Evolutionary conservation across 1,140 invertebrate species (phyloP), one percentile per base, ranked within the genome.

Genomic region (Hesperophylax magnus): DNA sequence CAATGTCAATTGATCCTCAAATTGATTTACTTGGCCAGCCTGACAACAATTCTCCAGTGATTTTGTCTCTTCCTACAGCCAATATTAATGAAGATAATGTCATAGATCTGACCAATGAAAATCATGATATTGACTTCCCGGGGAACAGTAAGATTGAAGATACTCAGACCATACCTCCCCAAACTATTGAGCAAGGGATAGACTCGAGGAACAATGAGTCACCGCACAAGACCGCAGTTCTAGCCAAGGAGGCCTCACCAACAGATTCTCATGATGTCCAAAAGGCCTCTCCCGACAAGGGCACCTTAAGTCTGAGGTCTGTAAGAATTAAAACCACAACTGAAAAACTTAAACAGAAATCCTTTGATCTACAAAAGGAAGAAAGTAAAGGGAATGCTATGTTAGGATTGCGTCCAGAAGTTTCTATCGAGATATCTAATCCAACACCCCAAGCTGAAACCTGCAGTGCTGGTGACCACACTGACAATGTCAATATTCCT

Each of bases 311-410:
- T 71, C 27, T 83, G 39, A 65, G 77, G 65, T 39, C 82, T n/a
- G 77, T 81, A 22, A 18, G 77, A 31, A 81, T 81, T 9, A 83
- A 81, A 76, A 81, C 82, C 8, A 11, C 72, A 4, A 81, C 9
- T 54, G 79, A 77, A 53, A 83, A 83, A 71, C 76, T 20, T 39
- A 53, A 24, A 74, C 47, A 54, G 17, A 74, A 74, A 24, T 54
- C 71, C 27, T 39, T 69, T 17, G 65, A 69, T 52, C 20, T 34
- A 39, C 65, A 69, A 47, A 47, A n/a, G 3, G 65, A n/a, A 39
- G 65, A 69, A 69, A 47, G 34, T 2, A 39, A 17, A 47, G 17
- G 27, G 5, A 65, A 65, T 14, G 24, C n/a, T 22, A 20, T 65
- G 14, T 17, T 65, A 24, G 24, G 18, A 24, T 31, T 24, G 20